Evolutionary conservation across 2,113 vertebrate species (phyloP).

Genomic region (Trachemys scripta): DNA sequence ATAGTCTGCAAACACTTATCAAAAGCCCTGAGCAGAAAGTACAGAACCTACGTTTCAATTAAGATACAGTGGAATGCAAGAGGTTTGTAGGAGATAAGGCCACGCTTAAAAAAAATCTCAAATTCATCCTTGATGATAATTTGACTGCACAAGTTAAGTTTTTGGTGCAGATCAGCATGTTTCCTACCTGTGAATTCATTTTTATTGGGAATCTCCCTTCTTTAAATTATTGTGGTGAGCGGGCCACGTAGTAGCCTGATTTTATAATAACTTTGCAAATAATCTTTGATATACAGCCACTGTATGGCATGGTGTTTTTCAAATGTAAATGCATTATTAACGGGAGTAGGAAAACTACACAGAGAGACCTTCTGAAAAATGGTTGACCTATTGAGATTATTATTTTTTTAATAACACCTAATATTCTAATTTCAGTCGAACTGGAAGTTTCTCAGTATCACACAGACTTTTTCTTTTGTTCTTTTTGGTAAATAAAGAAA

Average conservation of each 20-base stretch:
- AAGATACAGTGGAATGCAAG: constrained; percentile 82
- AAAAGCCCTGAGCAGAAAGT: constrained; percentile 84
- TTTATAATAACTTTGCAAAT: background rate
- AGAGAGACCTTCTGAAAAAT: background rate
- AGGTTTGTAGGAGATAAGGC: constrained; percentile 79
- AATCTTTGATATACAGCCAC: background rate
- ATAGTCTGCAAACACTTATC: constrained; percentile 84
- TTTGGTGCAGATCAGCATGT: constrained; percentile 22
- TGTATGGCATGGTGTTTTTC: background rate
- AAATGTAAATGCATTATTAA: background rate
- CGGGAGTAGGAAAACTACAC: constrained; percentile 15
- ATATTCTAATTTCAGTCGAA: background rate
- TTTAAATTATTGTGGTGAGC: background rate
- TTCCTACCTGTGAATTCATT: constrained; percentile 19
- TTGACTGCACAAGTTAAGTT: constrained; percentile 59
- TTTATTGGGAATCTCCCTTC: constrained; percentile 30
- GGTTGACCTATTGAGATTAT: background rate
- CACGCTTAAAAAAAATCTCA: constrained; percentile 61
- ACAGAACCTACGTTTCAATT: constrained; percentile 84
- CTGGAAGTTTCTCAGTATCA: background rate
- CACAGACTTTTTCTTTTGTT: background rate
- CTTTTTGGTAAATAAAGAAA: background rate
- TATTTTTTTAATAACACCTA: background rate
- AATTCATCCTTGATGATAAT: constrained; percentile 73
- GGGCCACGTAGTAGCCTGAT: background rate